Base-by-base conservation (phyloP, 2,888 invertebrate species). In the Lissocephala sabroskyi region DNA sequence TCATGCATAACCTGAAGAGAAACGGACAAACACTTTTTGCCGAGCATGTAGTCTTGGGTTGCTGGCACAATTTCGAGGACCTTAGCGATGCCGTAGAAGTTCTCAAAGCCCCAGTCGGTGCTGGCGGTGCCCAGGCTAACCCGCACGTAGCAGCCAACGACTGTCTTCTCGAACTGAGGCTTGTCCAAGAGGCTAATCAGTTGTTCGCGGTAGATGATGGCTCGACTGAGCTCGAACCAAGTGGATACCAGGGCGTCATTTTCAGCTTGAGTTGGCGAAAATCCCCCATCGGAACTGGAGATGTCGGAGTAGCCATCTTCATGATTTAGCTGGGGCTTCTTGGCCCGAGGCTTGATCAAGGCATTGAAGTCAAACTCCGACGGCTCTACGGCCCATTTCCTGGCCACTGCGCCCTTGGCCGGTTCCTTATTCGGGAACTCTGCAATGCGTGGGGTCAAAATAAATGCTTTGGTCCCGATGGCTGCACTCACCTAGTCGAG, bases 251-350 rank as follows among this genome's bases (percentile, higher is more conserved):
- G 10, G 13, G 28, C 17, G 4, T 23, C 4, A 23, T 23, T 23
- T 23, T 23, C 4, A 23, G 7, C 23, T 23, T 3, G 23, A 23
- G 23, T 23, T 23, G 23, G n/a, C n/a, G n/a, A n/a, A n/a, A n/a
- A n/a, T n/a, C n/a, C 33, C 1, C 29, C n/a, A 18, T 41, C 53
- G 17, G 3, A 18, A 5, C 47, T 49, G 1, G 53, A 65, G 1
- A 48, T 49, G 23, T 62, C 63, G 0, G 62, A 62, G 19, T 65
- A 61, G 2, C 58, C 28, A n/a, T 65, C 65, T 1, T 17, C n/a
- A 1, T 62, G 50, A 4, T 23, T 51, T 0, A 65, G 39, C 13
- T 41, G 52, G 0, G 45, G 3, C 13, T 48, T 52, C 1, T 37
- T 40, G 1, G 2, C 10, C n/a, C n/a, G n/a, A n/a, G n/a, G n/a